phyloP scores from a whole-genome alignment of 2,888 invertebrate genomes.

The Scelioninae gen. 1 region DNA sequence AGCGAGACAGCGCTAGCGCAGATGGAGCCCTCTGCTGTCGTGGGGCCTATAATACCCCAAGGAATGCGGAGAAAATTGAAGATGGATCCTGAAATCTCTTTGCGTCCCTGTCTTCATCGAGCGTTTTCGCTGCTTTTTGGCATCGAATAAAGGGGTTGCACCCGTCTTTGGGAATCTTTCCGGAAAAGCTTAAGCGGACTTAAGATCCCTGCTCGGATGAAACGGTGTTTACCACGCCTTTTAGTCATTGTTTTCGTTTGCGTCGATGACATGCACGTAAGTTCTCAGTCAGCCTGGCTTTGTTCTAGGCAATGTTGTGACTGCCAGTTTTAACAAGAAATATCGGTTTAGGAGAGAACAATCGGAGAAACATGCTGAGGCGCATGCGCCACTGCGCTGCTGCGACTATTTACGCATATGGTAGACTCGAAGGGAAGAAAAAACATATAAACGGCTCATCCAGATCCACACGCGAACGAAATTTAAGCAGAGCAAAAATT shows the following conservation, averaged over 20 bases:
- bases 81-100: slow-evolving; percentile 79
- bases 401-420: slow-evolving; percentile 81
- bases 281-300: slow-evolving; percentile 14
- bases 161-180: slow-evolving; percentile 78
- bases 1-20: slow-evolving; percentile 46
- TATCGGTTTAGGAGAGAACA: slow-evolving; percentile 20
- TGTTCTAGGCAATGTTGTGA: slow-evolving; percentile 7
- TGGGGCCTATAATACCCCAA: slow-evolving; percentile 83
- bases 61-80: slow-evolving; percentile 84
- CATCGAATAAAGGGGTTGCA: slow-evolving; percentile 67
- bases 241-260: slow-evolving; percentile 57
- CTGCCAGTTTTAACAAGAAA: neutral
- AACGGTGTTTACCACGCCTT: slow-evolving; percentile 78
- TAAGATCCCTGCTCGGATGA: slow-evolving; percentile 79
- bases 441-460: slow-evolving; percentile 77
- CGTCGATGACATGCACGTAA: slow-evolving; percentile 40
- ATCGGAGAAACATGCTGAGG: slow-evolving; percentile 75
- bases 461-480: slow-evolving; percentile 80
- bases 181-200: slow-evolving; percentile 81
- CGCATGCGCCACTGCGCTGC: slow-evolving; percentile 65
- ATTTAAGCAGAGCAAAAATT: slow-evolving; percentile 76
- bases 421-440: slow-evolving; percentile 73
- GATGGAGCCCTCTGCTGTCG: slow-evolving; percentile 71
- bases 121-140: slow-evolving; percentile 59
- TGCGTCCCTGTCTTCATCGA: slow-evolving; percentile 55